A percentile compares a stretch with the other conserved stretches of the same genome.
Evolutionary conservation across 1,140 invertebrate genomes (phyloP).

Genomic region (Yoshiicerus persimilis): DNA sequence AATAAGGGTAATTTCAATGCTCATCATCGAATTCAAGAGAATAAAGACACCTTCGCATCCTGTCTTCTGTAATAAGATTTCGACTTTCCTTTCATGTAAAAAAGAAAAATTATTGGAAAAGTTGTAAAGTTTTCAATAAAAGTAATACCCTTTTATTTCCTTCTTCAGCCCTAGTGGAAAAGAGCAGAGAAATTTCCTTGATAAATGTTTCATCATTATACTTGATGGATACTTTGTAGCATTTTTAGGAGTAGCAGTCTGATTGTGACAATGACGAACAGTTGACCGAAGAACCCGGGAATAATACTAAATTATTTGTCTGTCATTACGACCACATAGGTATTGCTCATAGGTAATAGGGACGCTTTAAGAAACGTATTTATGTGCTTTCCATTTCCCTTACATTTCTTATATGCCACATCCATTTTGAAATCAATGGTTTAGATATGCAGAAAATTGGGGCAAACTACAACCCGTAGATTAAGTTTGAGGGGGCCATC

Average conservation of each 20-base stretch:
- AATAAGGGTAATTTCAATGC: too few relatives aligned
- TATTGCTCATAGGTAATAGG: too few relatives aligned
- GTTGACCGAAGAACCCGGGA: neutral
- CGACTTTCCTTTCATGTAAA: neutral
- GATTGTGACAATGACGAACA: neutral
- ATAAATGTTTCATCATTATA: neutral
- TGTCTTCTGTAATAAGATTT: neutral
- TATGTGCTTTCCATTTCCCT: too few relatives aligned
- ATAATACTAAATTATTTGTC: neutral
- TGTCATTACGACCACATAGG: too few relatives aligned
- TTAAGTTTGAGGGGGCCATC: too few relatives aligned
- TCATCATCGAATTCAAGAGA: too few relatives aligned
- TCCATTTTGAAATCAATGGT: too few relatives aligned
- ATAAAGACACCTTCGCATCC: neutral
- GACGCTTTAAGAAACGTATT: too few relatives aligned
- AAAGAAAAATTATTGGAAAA: neutral
- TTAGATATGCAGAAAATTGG: too few relatives aligned
- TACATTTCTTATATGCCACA: too few relatives aligned
- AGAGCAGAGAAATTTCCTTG: neutral
- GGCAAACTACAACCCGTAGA: too few relatives aligned
- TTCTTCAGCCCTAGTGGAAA: neutral
- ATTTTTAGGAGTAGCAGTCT: neutral
- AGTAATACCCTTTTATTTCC: neutral
- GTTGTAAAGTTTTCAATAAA: neutral
- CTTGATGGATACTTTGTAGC: too few relatives aligned